Evolutionary conservation across 2,113 vertebrate species (phyloP).

Genomic region (Pycnonotus jocosus): DNA sequence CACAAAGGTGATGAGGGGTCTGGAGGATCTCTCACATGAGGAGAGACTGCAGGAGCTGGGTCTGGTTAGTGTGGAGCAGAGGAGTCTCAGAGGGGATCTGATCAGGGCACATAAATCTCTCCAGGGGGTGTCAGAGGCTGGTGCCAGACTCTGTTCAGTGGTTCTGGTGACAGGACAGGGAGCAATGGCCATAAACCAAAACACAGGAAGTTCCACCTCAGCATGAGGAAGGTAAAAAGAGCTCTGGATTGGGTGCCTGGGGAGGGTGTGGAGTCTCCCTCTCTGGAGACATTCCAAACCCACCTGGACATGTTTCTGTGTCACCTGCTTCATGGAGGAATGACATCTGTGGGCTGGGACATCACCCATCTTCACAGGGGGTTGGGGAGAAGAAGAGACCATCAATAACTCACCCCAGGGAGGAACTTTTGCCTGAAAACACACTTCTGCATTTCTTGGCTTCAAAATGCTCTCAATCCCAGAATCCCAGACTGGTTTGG

Average conservation of each 20-base stretch:
- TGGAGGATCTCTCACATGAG: not conserved
- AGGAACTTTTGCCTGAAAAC: not conserved
- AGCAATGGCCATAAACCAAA: not conserved
- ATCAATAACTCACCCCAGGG: not conserved
- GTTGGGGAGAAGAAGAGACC: not conserved
- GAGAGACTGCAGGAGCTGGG: not conserved
- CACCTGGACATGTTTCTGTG: not conserved
- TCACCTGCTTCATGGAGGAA: not conserved
- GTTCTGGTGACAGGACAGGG: not conserved
- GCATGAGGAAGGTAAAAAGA: not conserved
- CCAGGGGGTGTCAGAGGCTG: not conserved
- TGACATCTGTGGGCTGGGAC: not conserved
- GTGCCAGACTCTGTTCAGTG: not conserved
- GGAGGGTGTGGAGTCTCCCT: not conserved
- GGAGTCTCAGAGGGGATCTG: not conserved
- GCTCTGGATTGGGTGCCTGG: not conserved
- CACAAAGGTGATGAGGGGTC: not conserved
- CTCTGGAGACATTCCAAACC: not conserved
- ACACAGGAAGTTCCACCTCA: not conserved
- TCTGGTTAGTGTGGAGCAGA: not conserved
- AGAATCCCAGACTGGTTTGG: not conserved
- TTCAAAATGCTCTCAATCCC: not conserved
- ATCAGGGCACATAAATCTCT: not conserved
- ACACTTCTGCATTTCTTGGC: not conserved
- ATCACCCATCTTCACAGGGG: not conserved